Evolutionary conservation across 2,113 vertebrate genomes (phyloP).

Genomic region (Antechinus stuartii): DNA sequence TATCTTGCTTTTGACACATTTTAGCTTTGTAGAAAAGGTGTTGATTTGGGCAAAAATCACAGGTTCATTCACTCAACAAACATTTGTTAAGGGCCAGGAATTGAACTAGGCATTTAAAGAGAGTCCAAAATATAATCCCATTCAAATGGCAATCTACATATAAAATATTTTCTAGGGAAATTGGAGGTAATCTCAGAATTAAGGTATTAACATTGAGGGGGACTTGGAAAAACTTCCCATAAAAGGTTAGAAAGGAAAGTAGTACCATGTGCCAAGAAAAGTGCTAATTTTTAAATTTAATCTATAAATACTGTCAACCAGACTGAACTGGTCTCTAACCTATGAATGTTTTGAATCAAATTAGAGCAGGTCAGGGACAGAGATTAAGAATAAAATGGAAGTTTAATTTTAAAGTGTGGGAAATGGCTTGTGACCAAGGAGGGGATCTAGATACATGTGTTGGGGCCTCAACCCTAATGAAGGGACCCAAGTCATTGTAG

Average conservation of each 20-base stretch:
- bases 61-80: not conserved
- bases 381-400: too few relatives aligned
- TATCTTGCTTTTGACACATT: not conserved
- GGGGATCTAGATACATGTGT: too few relatives aligned
- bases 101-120: not conserved
- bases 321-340: too few relatives aligned
- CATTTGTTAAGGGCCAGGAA: not conserved
- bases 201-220: not conserved
- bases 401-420: too few relatives aligned
- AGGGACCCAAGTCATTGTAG: too few relatives aligned
- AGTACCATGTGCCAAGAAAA: not conserved
- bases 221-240: not conserved
- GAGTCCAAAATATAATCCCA: not conserved
- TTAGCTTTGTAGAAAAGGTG: not conserved
- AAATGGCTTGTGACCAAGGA: too few relatives aligned
- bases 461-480: too few relatives aligned
- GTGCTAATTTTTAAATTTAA: not conserved
- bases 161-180: not conserved
- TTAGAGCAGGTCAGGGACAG: too few relatives aligned
- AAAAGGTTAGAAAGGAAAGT: not conserved
- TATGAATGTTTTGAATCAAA: too few relatives aligned
- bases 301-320: not conserved
- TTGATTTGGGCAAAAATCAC: not conserved
- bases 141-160: not conserved
- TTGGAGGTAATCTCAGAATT: not conserved